A percentile compares a stretch with the other conserved stretches of the same genome.
phyloP scores from a whole-genome alignment of 2,113 vertebrate species.

The Blennius ocellaris region DNA sequence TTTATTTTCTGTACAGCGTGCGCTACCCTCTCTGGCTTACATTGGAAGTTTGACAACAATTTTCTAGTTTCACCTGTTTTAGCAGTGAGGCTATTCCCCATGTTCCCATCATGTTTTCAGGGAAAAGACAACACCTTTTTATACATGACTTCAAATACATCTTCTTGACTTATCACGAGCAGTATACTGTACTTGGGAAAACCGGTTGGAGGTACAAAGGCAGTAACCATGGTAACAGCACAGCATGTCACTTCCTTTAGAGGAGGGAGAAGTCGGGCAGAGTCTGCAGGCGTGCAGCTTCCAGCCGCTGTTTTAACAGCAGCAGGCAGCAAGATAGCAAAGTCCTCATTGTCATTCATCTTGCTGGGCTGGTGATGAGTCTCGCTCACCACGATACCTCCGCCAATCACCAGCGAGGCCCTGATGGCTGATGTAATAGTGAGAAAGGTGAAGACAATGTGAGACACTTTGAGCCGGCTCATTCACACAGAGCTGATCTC shows the following conservation, averaged over 20 bases:
- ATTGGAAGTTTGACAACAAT: not conserved
- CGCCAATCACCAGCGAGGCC: conserved; percentile 21
- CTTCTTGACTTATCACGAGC: conserved; percentile 5
- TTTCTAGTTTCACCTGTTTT: not conserved
- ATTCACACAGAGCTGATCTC: conserved; percentile 51
- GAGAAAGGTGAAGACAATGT: conserved; percentile 50
- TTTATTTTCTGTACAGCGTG: too few relatives aligned
- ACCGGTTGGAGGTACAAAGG: conserved; percentile 11
- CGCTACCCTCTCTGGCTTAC: too few relatives aligned
- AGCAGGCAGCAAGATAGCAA: conserved; percentile 27
- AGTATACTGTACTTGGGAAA: not conserved
- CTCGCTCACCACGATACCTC: not conserved
- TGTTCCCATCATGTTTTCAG: not conserved
- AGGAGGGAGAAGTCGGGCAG: conserved; percentile 20
- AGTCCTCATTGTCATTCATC: conserved; percentile 43
- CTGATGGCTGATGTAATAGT: conserved; percentile 56
- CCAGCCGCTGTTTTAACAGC: conserved; percentile 32
- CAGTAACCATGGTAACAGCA: conserved; percentile 72
- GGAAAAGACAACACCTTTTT: not conserved
- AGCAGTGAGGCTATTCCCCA: not conserved
- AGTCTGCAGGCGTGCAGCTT: not conserved
- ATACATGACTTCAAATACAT: not conserved
- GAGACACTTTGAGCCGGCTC: conserved; percentile 29
- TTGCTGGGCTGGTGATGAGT: not conserved
- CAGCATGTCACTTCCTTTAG: conserved; percentile 31